Evolutionary conservation across 2,888 invertebrate genomes (phyloP).

Genomic region (Didymodactylos carnosus): DNA sequence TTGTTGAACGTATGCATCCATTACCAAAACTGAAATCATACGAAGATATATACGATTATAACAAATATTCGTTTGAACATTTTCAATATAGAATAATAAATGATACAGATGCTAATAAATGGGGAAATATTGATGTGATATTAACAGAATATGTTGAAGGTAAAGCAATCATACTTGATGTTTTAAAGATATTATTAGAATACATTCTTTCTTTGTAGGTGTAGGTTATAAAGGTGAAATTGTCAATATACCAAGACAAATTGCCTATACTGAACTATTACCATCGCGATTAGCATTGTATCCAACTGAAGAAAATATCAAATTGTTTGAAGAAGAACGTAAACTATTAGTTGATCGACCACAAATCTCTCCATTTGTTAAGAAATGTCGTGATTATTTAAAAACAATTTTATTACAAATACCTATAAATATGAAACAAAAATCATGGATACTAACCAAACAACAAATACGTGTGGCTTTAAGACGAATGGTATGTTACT

Average conservation of each 20-base stretch:
- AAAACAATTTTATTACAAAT: slow-evolving; percentile 1
- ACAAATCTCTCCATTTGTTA: slow-evolving; percentile 13
- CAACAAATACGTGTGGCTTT: slow-evolving; percentile 10
- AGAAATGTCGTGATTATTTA: slow-evolving; percentile 6
- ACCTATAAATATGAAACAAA: slow-evolving; percentile 3
- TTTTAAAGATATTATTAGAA: neutral
- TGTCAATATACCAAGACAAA: slow-evolving; percentile 4
- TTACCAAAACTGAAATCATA: neutral
- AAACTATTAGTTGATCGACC: neutral
- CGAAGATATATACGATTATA: neutral
- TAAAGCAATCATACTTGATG: neutral
- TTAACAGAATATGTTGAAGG: slow-evolving; percentile 13
- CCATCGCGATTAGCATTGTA: slow-evolving; percentile 12
- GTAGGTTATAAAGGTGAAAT: slow-evolving; percentile 14
- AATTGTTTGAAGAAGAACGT: slow-evolving; percentile 8
- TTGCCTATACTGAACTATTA: slow-evolving; percentile 7
- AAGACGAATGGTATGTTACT: neutral
- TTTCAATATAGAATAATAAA: slow-evolving; percentile 12
- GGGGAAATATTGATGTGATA: slow-evolving; percentile 9
- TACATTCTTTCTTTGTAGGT: neutral
- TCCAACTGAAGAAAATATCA: slow-evolving; percentile 7
- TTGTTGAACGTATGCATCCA: neutral
- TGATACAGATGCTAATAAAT: slow-evolving; percentile 2
- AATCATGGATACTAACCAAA: slow-evolving; percentile 2
- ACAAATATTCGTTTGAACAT: neutral